Conservation (phyloP, 2,888 invertebrate genomes). For the Epirrhoe alternata region DNA sequence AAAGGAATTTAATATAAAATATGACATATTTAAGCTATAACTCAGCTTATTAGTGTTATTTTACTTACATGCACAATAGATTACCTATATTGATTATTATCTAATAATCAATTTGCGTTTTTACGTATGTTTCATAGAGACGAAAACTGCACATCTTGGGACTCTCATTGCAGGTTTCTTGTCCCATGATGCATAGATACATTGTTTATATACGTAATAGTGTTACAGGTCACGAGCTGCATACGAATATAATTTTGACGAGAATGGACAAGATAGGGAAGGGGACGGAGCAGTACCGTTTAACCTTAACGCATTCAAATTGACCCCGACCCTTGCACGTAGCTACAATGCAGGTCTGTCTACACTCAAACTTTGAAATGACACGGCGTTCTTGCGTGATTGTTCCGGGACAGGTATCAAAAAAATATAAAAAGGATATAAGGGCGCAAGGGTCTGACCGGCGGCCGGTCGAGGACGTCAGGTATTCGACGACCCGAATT, state of each 20-base stretch:
- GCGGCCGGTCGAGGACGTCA: conserved; percentile 60
- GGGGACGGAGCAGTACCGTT: conserved; percentile 31
- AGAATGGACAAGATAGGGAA: conserved; percentile 25
- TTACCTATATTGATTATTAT: no score
- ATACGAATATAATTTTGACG: conserved; percentile 27
- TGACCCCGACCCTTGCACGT: conserved; percentile 44
- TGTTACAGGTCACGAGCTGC: conserved; percentile 25
- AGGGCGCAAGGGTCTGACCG: conserved; percentile 59
- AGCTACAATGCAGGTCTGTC: conserved; percentile 40
- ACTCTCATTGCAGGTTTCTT: not conserved
- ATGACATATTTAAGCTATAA: no score
- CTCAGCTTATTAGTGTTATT: no score
- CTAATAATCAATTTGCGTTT: not conserved
- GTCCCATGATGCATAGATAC: not conserved
- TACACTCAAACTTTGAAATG: conserved; percentile 39
- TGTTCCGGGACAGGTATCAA: conserved; percentile 71
- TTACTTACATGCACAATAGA: no score
- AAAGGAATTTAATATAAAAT: no score
- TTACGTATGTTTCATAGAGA: not conserved
- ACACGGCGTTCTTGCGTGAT: conserved; percentile 74
- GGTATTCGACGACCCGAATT: conserved; percentile 70
- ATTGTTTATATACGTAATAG: conserved; percentile 13
- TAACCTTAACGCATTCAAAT: conserved; percentile 41
- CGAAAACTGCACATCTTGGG: not conserved
- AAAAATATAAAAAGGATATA: conserved; percentile 55